phyloP scores from a whole-genome alignment of 2,113 vertebrate genomes.

The Strigops habroptila region DNA sequence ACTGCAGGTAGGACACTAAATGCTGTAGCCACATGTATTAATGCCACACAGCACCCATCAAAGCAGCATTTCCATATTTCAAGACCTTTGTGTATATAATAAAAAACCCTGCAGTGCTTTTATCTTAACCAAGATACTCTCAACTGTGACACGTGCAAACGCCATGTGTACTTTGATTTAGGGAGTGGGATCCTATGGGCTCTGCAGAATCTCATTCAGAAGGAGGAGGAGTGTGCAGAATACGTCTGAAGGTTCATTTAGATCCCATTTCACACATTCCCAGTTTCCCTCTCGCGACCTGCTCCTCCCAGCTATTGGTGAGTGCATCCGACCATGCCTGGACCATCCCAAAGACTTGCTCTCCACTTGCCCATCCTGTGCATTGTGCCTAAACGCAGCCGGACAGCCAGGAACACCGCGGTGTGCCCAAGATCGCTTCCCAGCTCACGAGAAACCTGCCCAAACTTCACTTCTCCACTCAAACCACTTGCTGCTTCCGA shows the following conservation, averaged over 20 bases:
- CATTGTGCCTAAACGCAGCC: fast-evolving
- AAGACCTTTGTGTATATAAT: neutral
- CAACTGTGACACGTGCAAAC: fast-evolving
- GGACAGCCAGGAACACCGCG: neutral
- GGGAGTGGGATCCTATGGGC: neutral
- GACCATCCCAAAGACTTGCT: neutral
- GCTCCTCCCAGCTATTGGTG: no score
- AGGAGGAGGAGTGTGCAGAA: neutral
- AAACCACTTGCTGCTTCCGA: neutral
- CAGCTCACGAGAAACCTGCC: neutral
- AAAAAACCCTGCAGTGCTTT: neutral
- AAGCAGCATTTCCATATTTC: neutral
- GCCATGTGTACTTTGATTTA: neutral
- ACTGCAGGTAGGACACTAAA: neutral
- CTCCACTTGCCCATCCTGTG: fast-evolving
- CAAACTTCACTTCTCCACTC: neutral
- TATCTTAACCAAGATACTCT: neutral
- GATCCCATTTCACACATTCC: neutral
- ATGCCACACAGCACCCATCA: neutral
- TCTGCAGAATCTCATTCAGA: neutral
- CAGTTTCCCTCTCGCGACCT: neutral
- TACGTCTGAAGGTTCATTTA: neutral
- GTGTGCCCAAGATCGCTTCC: neutral
- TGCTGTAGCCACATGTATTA: neutral
- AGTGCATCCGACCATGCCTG: fast-evolving